Conservation (phyloP, 2,113 vertebrate genomes). For the Zingel zingel region DNA sequence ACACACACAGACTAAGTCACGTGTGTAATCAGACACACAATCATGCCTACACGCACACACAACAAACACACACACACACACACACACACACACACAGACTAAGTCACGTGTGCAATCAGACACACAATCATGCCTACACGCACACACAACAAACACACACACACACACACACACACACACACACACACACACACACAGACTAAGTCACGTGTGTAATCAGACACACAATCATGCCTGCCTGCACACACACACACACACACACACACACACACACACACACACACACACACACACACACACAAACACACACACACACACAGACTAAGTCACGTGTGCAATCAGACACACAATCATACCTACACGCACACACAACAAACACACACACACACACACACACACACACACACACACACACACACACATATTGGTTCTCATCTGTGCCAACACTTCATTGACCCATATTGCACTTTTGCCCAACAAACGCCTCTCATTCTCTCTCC, state of each 20-base stretch:
- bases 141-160: too few species aligned
- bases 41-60: too few species aligned
- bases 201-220: too few species aligned
- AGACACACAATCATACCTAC: too few species aligned
- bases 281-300: background rate
- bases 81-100: constrained; percentile 9
- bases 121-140: background rate
- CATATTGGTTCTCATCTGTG: constrained; percentile 62
- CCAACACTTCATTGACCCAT: constrained; percentile 75
- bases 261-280: too few species aligned
- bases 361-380: constrained; percentile 17
- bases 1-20: constrained; percentile 5
- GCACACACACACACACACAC: too few species aligned
- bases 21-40: background rate
- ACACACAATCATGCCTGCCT: too few species aligned
- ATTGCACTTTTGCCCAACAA: constrained; percentile 54
- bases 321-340: too few species aligned
- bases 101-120: constrained; percentile 17
- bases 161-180: too few species aligned
- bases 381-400: constrained; percentile 31
- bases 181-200: too few species aligned
- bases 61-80: too few species aligned
- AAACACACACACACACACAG: background rate
- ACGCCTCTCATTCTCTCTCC: constrained; percentile 34
- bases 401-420: constrained; percentile 34